Base-by-base conservation (phyloP, 1,140 invertebrate species). In the Nebria ingens region DNA sequence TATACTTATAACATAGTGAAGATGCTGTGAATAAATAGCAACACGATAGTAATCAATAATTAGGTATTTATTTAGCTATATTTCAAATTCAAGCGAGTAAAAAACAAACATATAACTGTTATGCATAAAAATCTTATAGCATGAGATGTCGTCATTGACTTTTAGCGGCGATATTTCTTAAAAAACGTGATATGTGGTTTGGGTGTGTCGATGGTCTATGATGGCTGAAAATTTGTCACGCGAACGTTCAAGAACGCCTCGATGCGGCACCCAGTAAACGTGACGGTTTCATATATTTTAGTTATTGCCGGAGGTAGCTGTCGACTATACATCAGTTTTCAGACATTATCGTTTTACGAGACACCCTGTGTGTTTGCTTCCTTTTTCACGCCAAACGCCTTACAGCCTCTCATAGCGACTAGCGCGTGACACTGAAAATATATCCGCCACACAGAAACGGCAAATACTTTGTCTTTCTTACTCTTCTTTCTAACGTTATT, bases 271-370 rank as follows among this genome's bases (percentile, higher is more conserved):
- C 9, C 17, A 17, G 3, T 45, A 4, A 3, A 12, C 3, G 40
- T 17, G 17, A 17, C 9, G 40, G 40, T 45, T 45, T 45, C 40
- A 45, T 45, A 45, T 17, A 45, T 45, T 45, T 45, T 45, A 45
- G 40, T 45, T 45, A 45, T 45, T 45, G 40, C 40, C 40, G 40
- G 40, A 45, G 40, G 40, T 45, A 17, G 40, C 40, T 45, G 40
- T 45, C 40, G 40, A 45, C 40, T 45, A 45, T 45, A 45, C 40
- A 45, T 45, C 40, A 45, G 40, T 45, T 45, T 45, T 45, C 40
- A 45, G 40, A 45, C 40, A 45, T 45, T 45, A 45, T 45, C 40
- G 40, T 45, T 45, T 45, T 45, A 45, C 40, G 40, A 45, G 40
- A 6, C 40, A 17, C 6, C 17, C 15, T 4, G 17, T 9, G 3